A percentile compares a stretch with the other conserved stretches of the same genome.
Conservation (phyloP, 64 coral and sea anemone genomes). For the Pachyseris speciosa region DNA sequence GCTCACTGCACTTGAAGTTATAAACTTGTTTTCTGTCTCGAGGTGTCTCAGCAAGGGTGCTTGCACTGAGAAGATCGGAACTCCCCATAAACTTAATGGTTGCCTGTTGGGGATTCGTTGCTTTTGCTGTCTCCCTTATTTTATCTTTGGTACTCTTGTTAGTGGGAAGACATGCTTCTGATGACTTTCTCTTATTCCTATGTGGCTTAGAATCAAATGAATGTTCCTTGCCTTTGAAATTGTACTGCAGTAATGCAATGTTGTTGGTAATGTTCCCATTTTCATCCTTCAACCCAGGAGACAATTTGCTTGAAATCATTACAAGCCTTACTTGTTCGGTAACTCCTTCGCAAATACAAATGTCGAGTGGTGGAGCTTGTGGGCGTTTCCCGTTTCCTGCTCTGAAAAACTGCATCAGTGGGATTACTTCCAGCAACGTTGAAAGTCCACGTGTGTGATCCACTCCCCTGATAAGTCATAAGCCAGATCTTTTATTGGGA, state of each 20-base stretch:
- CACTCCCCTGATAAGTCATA: slow-evolving; percentile 49
- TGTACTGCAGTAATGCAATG: slow-evolving; percentile 39
- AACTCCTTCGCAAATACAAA: slow-evolving; percentile 29
- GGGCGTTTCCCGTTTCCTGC: slow-evolving; percentile 16
- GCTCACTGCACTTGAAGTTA: slow-evolving; percentile 21
- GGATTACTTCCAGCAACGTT: slow-evolving; percentile 1
- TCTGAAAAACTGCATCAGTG: neutral
- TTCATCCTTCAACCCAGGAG: slow-evolving; percentile 34
- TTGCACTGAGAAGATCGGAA: slow-evolving; percentile 40
- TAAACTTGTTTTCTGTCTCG: slow-evolving; percentile 42
- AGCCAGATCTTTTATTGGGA: slow-evolving; percentile 44
- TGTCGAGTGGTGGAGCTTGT: neutral
- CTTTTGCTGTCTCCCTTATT: slow-evolving; percentile 3
- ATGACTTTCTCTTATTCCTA: slow-evolving; percentile 9
- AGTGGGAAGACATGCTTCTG: slow-evolving; percentile 35
- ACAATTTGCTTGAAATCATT: slow-evolving; percentile 42
- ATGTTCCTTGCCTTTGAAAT: slow-evolving; percentile 47
- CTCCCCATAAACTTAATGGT: neutral
- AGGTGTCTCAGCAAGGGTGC: neutral
- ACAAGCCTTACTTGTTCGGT: slow-evolving; percentile 19
- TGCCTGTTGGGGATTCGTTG: slow-evolving; percentile 27
- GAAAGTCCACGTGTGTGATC: slow-evolving; percentile 54
- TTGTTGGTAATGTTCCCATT: slow-evolving; percentile 34
- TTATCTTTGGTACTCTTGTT: slow-evolving; percentile 51
- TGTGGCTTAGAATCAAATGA: slow-evolving; percentile 37